Evolutionary conservation across 2,888 invertebrate genomes (phyloP).

Genomic region (Caenorhabditis japonica): DNA sequence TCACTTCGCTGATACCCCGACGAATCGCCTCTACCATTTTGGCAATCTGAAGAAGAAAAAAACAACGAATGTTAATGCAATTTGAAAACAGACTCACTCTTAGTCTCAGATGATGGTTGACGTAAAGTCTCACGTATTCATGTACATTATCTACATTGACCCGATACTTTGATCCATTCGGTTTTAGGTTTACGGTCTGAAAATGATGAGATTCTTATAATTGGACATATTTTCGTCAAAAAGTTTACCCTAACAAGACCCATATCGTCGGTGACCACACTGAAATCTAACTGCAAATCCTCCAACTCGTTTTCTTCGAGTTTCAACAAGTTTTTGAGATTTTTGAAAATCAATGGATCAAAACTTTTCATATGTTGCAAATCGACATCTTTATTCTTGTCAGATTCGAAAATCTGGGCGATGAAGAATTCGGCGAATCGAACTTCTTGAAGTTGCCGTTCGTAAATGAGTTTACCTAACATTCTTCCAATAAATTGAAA

Average conservation of each 20-base stretch:
- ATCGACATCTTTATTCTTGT: conserved; percentile 47
- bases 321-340: conserved; percentile 44
- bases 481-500: conserved; percentile 94
- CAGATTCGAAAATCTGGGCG: conserved; percentile 83
- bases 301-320: conserved; percentile 42
- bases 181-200: conserved; percentile 86
- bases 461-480: conserved; percentile 94
- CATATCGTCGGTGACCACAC: conserved; percentile 57
- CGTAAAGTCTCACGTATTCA: conserved; percentile 95
- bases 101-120: conserved; percentile 92
- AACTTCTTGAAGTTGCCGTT: conserved; percentile 92
- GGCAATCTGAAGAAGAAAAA: conserved; percentile 79
- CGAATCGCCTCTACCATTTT: conserved; percentile 90
- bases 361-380: conserved; percentile 61
- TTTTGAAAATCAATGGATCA: conserved; percentile 57
- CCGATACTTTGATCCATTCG: conserved; percentile 89
- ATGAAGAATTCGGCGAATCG: conserved; percentile 96
- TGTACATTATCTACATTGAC: conserved; percentile 93
- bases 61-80: conserved; percentile 1
- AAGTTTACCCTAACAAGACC: conserved; percentile 33
- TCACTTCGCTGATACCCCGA: conserved; percentile 89
- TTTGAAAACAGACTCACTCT: conserved; percentile 80
- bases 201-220: too few relatives aligned
- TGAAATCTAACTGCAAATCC: conserved; percentile 61
- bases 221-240: too few relatives aligned